phyloP scores from a whole-genome alignment of 2,888 invertebrate species.

The Lissocephala sabroskyi region DNA sequence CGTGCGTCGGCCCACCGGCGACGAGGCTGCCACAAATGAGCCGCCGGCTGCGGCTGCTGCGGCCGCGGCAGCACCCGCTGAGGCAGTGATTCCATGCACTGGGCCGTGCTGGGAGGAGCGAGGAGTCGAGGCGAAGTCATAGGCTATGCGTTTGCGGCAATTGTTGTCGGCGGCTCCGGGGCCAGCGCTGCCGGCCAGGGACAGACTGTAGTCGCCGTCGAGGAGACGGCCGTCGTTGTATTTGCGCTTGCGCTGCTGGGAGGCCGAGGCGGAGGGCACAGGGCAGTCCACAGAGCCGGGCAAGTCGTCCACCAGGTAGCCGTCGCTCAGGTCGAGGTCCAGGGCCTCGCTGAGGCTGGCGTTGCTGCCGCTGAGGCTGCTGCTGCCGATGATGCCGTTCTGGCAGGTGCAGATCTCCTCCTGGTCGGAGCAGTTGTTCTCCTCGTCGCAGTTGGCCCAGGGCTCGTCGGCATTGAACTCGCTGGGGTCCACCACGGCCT shows the following conservation, averaged over 20 bases:
- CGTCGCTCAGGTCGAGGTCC: slow-evolving; percentile 51
- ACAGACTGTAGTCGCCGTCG: slow-evolving; percentile 51
- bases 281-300: slow-evolving; percentile 18
- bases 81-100: slow-evolving; percentile 30
- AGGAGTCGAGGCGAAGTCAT: slow-evolving; percentile 69
- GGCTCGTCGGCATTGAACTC: slow-evolving; percentile 63
- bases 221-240: slow-evolving; percentile 67
- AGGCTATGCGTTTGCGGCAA: slow-evolving; percentile 70
- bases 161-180: slow-evolving; percentile 41
- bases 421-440: slow-evolving; percentile 67
- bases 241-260: slow-evolving; percentile 69
- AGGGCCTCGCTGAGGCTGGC: slow-evolving; percentile 61
- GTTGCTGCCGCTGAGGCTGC: slow-evolving; percentile 62
- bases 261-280: slow-evolving; percentile 14
- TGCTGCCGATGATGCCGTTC: slow-evolving; percentile 46
- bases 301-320: slow-evolving; percentile 47
- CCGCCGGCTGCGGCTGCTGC: slow-evolving; percentile 5
- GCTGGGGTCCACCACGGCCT: slow-evolving; percentile 33
- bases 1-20: slow-evolving; percentile 66
- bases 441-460: slow-evolving; percentile 72
- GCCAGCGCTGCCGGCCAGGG: slow-evolving; percentile 32
- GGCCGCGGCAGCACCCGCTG: slow-evolving; percentile 31
- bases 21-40: slow-evolving; percentile 20
- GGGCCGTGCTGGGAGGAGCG: slow-evolving; percentile 49
- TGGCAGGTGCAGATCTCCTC: slow-evolving; percentile 72